Conservation (phyloP, 2,888 invertebrate genomes). For the Morpho achilles region DNA sequence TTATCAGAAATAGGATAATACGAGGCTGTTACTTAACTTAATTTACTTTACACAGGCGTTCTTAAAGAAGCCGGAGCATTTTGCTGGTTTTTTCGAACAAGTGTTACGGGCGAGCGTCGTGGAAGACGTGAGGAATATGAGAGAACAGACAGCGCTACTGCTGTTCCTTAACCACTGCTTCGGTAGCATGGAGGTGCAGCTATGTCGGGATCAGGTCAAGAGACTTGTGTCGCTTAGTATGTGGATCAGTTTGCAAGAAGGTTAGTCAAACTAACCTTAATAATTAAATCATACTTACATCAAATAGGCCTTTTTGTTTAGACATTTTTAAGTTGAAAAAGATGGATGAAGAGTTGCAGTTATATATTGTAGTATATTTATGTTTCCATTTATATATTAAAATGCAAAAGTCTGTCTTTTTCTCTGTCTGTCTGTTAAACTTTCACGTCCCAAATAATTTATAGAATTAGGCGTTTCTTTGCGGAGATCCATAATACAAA, state of each 20-base stretch:
- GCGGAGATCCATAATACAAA: no score
- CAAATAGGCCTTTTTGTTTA: no score
- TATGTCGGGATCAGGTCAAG: conserved; percentile 95
- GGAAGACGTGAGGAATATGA: conserved; percentile 70
- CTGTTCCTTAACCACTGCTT: conserved; percentile 98
- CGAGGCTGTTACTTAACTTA: no score
- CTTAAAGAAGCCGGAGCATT: conserved; percentile 86
- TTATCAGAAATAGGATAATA: no score
- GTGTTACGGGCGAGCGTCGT: conserved; percentile 87
- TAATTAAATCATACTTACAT: background rate
- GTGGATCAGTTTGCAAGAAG: conserved; percentile 93
- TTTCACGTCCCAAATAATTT: no score
- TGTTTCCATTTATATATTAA: no score
- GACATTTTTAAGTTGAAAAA: no score
- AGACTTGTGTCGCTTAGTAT: conserved; percentile 94
- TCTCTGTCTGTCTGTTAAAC: no score
- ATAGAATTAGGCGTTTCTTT: no score
- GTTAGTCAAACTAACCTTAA: conserved; percentile 55
- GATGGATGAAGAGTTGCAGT: no score
- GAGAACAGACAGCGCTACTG: conserved; percentile 92
- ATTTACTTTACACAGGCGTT: conserved; percentile 79
- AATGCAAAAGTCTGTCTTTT: no score
- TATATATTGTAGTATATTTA: no score
- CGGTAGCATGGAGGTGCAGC: conserved; percentile 97
- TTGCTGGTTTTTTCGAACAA: conserved; percentile 90